Base-by-base conservation (phyloP, 2,888 invertebrate species). In the Thecophora atra region DNA sequence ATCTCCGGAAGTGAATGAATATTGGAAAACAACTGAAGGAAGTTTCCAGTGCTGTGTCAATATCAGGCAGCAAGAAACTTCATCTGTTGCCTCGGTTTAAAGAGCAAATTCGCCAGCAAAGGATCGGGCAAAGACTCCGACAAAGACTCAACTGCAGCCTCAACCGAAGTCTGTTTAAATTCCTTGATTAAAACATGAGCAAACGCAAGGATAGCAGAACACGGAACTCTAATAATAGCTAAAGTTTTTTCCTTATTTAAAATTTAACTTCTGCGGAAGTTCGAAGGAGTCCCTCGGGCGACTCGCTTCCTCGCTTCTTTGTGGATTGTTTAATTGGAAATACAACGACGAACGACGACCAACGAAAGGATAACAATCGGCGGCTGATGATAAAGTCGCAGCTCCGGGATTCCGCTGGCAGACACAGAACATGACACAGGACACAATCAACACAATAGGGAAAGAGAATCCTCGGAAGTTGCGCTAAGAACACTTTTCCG, bases 401-500 rank as follows among this genome's bases (percentile, higher is more conserved):
- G 42, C n/a, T 63, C 21, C 13, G 30, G 62, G 30, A 62, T 19
- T 13, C 42, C 30, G 63, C 1, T 19, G 37, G 63, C 63, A 63
- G 63, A 42, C 37, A 63, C 19, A 63, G 8, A 63, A 63, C 13
- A 11, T 11, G 11, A 37, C 1, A 37, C 37, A 37, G 11, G 37
- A 8, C 11, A 60, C 26, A 11, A 62, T 37, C 17, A 13, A 28
- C 13, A 51, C 64, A 64, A 44, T 21, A 52, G 28, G 13, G 37
- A 67, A 15, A 28, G 15, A 47, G 0, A 56, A 21, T 26, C 58
- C 8, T 47, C 47, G 30, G 30, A 28, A 26, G 44, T 47, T 24
- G 17, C 26, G 67, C 37, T 42, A 51, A 66, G 47, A 67, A 66
- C 67, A 72, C 67, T 72, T 72, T 67, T 72, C 67, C 72, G 72